Evolutionary conservation across 2,113 vertebrate species (phyloP).

Genomic region (Myodes glareolus): DNA sequence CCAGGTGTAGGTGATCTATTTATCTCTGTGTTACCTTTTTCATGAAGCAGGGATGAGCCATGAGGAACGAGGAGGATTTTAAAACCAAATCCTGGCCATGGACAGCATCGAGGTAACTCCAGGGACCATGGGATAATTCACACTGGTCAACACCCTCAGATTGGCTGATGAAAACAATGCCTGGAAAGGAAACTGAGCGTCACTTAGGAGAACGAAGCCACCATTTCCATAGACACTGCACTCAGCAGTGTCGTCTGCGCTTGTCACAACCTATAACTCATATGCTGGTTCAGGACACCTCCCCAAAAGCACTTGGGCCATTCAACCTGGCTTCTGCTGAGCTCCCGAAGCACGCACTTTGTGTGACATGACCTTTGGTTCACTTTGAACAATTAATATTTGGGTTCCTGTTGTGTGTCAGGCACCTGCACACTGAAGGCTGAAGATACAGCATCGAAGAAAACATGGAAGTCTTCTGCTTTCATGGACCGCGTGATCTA

Average conservation of each 20-base stretch:
- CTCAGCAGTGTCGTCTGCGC: background rate
- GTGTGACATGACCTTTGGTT: background rate
- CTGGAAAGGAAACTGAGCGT: background rate
- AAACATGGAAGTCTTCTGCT: background rate
- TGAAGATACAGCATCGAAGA: background rate
- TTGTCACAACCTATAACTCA: background rate
- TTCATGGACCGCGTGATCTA: background rate
- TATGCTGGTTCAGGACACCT: background rate
- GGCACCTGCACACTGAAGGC: background rate
- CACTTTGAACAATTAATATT: background rate
- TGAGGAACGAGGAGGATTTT: background rate
- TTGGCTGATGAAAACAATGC: constrained; percentile 1
- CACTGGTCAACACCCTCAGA: background rate
- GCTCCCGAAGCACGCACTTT: rapidly evolving
- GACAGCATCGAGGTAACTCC: background rate
- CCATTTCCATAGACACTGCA: background rate
- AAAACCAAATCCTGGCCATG: background rate
- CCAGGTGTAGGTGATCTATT: background rate
- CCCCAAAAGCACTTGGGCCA: background rate
- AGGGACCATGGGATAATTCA: background rate
- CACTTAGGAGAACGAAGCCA: background rate
- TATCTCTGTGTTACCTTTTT: background rate
- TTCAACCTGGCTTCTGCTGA: background rate
- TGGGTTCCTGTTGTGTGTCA: background rate
- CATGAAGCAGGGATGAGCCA: background rate